A percentile compares a stretch with the other conserved stretches of the same genome.
Conservation (phyloP, 64 coral and sea anemone genomes). For the Pocillopora verrucosa region DNA sequence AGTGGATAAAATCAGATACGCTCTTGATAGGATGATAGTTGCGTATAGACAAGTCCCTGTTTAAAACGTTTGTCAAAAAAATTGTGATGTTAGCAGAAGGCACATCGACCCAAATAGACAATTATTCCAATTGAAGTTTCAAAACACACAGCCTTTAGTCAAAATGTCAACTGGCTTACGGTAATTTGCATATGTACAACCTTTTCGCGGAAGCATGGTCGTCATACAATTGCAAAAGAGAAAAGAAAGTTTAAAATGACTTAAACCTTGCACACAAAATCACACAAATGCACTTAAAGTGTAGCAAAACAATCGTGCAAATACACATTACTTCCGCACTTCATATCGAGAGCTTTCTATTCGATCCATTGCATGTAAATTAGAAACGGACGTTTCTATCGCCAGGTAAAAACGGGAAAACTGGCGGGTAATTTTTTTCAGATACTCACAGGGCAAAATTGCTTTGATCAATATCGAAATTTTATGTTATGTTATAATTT, state of each 20-base stretch:
- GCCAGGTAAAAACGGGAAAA: background rate
- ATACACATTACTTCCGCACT: slow-evolving; percentile 5
- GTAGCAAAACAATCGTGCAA: background rate
- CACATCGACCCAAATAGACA: background rate
- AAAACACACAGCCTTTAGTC: background rate
- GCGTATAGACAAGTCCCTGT: background rate
- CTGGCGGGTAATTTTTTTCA: background rate
- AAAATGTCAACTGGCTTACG: slow-evolving; percentile 11
- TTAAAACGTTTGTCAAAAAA: background rate
- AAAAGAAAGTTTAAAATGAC: background rate
- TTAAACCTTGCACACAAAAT: too few relatives aligned
- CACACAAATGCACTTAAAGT: too few relatives aligned
- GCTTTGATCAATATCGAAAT: slow-evolving; percentile 4
- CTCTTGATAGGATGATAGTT: background rate
- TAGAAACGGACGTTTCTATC: background rate
- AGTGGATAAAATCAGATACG: background rate
- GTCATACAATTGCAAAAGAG: background rate
- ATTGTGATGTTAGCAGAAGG: background rate
- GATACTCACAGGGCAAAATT: slow-evolving; percentile 7
- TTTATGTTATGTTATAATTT: slow-evolving; percentile 22
- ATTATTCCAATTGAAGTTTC: background rate
- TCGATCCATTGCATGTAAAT: background rate
- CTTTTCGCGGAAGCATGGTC: background rate
- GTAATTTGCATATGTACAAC: slow-evolving; percentile 20
- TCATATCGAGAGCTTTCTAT: background rate